Evolutionary conservation across 2,113 vertebrate species (phyloP).

Genomic region (Nettapus auritus): DNA sequence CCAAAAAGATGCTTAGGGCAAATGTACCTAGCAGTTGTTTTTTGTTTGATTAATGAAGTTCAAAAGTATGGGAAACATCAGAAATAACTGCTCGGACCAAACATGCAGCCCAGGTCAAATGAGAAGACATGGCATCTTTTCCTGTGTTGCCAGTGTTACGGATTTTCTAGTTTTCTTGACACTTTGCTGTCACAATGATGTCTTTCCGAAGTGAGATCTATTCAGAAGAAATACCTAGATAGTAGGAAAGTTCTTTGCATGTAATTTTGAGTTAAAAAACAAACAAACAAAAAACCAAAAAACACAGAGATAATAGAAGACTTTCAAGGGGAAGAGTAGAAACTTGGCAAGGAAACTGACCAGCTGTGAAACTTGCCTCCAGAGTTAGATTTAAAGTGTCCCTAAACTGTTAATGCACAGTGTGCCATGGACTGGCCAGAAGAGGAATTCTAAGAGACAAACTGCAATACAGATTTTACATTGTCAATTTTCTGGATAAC

Average conservation of each 20-base stretch:
- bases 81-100: neutral
- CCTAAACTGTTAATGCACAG: neutral
- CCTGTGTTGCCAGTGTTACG: neutral
- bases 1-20: neutral
- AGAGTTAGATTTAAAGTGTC: neutral
- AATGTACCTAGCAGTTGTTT: neutral
- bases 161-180: neutral
- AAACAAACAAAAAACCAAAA: neutral
- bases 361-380: neutral
- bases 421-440: neutral
- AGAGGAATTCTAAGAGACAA: neutral
- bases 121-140: neutral
- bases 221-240: neutral
- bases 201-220: neutral
- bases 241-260: neutral
- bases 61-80: neutral
- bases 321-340: neutral
- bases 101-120: neutral
- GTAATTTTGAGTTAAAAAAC: neutral
- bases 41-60: neutral
- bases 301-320: neutral
- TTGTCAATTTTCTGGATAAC: neutral
- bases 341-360: neutral
- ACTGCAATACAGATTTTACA: neutral
- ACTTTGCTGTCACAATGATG: neutral